A percentile compares a stretch with the other conserved stretches of the same genome.
These are phyloP conservation scores for Peromyscus eremicus DNA, from an alignment of 2,797 vertebrate species.

Conservation along the genomic window DNA sequence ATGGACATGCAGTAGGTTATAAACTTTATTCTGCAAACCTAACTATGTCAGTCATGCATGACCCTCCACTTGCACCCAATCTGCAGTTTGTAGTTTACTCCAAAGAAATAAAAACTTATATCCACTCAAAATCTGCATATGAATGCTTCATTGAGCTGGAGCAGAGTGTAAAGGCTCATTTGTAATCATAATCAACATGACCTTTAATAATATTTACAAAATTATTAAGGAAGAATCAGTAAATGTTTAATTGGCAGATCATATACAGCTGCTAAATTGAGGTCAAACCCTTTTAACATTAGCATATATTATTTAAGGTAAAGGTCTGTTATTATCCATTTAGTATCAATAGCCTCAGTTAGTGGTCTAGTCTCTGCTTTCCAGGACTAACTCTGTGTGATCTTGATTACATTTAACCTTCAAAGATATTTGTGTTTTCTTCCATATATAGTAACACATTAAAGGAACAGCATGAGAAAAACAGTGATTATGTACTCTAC, in stretches of 20 bases:
- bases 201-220: slow-evolving; percentile 56
- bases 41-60: not conserved
- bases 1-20: not conserved
- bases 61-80: not conserved
- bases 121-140: not conserved
- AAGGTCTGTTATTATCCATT: slow-evolving; percentile 60
- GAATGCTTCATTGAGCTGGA: not conserved
- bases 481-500: not conserved
- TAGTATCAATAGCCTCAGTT: not conserved
- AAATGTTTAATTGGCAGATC: not conserved
- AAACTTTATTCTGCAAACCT: not conserved
- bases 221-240: slow-evolving; percentile 49
- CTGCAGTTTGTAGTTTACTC: not conserved
- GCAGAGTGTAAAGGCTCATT: not conserved
- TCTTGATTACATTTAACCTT: not conserved
- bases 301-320: slow-evolving; percentile 35
- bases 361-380: slow-evolving; percentile 45
- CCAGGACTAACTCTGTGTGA: not conserved
- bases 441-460: not conserved
- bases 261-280: slow-evolving; percentile 67
- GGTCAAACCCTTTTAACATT: slow-evolving; percentile 48
- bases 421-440: not conserved
- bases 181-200: not conserved
- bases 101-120: not conserved
- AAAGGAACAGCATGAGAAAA: not conserved